Evolutionary conservation across 2,113 vertebrate species (phyloP), one percentile per base, ranked within the genome.

Genomic region (Psophia crepitans): DNA sequence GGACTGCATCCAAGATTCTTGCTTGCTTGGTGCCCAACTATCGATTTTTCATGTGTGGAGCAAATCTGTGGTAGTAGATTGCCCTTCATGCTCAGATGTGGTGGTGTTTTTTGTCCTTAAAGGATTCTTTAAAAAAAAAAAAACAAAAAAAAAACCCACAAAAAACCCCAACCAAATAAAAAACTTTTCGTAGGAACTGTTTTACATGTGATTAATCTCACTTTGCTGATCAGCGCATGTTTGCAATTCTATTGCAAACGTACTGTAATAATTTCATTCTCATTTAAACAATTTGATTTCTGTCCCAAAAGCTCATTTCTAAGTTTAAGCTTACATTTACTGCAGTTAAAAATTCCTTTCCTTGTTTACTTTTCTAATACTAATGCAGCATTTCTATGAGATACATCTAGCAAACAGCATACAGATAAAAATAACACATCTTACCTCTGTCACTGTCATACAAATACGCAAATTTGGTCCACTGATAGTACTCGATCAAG

Each of bases 361-460:
- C 2, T 64, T 4, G 4, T 56, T 85, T 75, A 44, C 24, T 88
- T 68, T 48, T 80, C 39, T 44, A 87, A 65, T 18, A 44, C 7
- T 20, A 65, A 76, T 73, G 79, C 15, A 76, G 37, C n/a, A 89
- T 81, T 93, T 84, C 60, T 53, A 17, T 4, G 3, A 77, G 33
- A 86, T 26, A 37, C 8, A 64, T 12, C 17, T 71, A 73, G 27
- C 37, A 63, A 91, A 73, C 15, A 69, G 35, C 44, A 61, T 9
- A 13, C 30, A 73, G 60, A 66, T 32, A 43, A 66, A 5, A 51
- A 71, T 21, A 63, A 11, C 48, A 51, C 41, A 78, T 80, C 98
- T 98, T 98, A 99, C 99, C 99, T 99, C 99, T 98, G 97, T 99
- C 99, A 5, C 99, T 99, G 98, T 99, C 99, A 48, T 99, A 99